phyloP scores from a whole-genome alignment of 2,797 vertebrate genomes.

The Macropus fuliginosus region DNA sequence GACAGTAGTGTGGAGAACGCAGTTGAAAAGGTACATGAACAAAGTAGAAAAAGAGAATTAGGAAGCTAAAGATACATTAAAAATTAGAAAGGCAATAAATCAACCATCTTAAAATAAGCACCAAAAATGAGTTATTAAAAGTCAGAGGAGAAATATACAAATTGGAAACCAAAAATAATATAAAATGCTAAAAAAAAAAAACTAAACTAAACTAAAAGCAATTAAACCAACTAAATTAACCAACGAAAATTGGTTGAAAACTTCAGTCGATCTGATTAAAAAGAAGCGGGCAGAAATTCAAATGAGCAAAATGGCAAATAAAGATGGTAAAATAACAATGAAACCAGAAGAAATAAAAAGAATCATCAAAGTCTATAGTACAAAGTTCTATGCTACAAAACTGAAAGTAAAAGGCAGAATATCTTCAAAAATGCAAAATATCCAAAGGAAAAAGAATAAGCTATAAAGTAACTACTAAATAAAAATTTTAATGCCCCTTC shows the following conservation, averaged over 20 bases:
- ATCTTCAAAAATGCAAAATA: neutral
- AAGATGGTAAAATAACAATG: neutral
- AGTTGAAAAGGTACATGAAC: neutral
- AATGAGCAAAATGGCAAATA: neutral
- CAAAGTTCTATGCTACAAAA: neutral
- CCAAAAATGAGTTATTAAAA: neutral
- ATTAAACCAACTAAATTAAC: no score
- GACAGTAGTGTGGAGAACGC: neutral
- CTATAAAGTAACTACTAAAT: no score
- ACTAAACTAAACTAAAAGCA: neutral
- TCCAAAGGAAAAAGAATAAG: neutral
- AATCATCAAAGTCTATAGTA: neutral
- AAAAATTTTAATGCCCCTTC: no score
- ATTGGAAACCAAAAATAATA: neutral
- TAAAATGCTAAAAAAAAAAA: neutral
- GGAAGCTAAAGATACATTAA: neutral
- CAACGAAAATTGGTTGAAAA: neutral
- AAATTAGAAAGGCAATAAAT: neutral
- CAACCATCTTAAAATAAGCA: neutral
- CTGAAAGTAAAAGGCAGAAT: no score
- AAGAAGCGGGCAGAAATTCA: neutral
- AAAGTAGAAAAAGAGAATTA: neutral
- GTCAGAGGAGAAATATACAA: neutral
- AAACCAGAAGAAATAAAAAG: neutral
- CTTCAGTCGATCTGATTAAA: neutral